phyloP scores from a whole-genome alignment of 2,888 invertebrate genomes.

The Crioceris asparagi region DNA sequence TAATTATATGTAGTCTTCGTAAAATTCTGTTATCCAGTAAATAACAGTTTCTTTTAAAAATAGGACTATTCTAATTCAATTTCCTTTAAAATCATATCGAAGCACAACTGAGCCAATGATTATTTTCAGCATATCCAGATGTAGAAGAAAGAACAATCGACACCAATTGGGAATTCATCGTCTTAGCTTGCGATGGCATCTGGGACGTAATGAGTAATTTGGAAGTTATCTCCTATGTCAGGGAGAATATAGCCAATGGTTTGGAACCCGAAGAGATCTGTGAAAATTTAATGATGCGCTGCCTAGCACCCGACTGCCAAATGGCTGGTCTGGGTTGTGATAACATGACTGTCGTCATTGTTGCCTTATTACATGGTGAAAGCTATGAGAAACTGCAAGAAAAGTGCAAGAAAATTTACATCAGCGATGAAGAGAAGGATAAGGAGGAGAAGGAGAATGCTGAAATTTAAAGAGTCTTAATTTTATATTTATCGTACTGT shows the following conservation, averaged over 20 bases:
- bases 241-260: conserved; percentile 66
- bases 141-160: conserved; percentile 70
- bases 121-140: conserved; percentile 95
- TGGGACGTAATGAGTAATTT: conserved; percentile 97
- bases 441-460: no score
- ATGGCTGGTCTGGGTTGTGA: conserved; percentile 97
- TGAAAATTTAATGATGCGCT: conserved; percentile 88
- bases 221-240: conserved; percentile 86
- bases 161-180: conserved; percentile 91
- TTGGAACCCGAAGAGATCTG: conserved; percentile 92
- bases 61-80: no score
- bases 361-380: conserved; percentile 60
- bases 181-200: conserved; percentile 97
- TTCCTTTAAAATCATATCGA: no score
- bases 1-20: no score
- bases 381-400: conserved; percentile 33
- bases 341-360: conserved; percentile 95
- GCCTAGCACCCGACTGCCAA: conserved; percentile 93
- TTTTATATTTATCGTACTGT: no score
- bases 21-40: no score
- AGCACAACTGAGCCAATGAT: no score
- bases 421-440: no score
- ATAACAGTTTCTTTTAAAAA: no score
- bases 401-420: conserved; percentile 26
- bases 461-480: no score